Evolutionary conservation across 2,888 invertebrate genomes (phyloP), one percentile per base, ranked within the genome.

Genomic region (Sminthurides aquaticus): DNA sequence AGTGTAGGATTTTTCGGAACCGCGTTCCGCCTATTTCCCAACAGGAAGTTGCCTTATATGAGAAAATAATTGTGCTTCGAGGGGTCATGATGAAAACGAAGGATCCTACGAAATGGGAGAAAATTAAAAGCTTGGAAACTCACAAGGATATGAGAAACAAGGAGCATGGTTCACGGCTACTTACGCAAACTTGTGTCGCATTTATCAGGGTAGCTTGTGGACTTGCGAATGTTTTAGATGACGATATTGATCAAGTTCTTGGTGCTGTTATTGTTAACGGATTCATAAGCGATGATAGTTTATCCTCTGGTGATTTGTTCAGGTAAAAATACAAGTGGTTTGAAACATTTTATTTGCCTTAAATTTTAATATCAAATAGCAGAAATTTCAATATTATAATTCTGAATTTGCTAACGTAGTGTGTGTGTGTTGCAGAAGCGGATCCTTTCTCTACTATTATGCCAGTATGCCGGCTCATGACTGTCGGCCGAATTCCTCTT

Each of bases 401-500:
- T 43, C 48, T 43, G 11, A 15, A 11, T 43, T 43, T 43, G 48
- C 48, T 43, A 43, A 43, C 48, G 18, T n/a, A n/a, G n/a, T n/a
- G n/a, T n/a, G n/a, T 34, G 11, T 58, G 5, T 60, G 8, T 62
- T 59, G 11, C 22, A 67, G 67, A 20, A 58, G 48, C 26, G 62
- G 65, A 8, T 57, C 65, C 8, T 67, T 68, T 48, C 57, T 73
- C 25, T 73, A 65, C 60, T 67, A 67, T 61, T 60, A 64, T 28
- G 73, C 66, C 5, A 67, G 68, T 55, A 69, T 71, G 66, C 65
- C 70, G n/a, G 69, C 70, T 24, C 71, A 70, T 27, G 61, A 69
- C 57, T 73, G 73, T 28, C 57, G 64, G n/a, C 69, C 71, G 15
- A 73, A 73, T 65, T 65, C 70, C 22, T 65, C 62, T n/a, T 73